Evolutionary conservation across 1,140 invertebrate species (phyloP), one percentile per base, ranked within the genome.

Genomic region (Cotesia glomerata): DNA sequence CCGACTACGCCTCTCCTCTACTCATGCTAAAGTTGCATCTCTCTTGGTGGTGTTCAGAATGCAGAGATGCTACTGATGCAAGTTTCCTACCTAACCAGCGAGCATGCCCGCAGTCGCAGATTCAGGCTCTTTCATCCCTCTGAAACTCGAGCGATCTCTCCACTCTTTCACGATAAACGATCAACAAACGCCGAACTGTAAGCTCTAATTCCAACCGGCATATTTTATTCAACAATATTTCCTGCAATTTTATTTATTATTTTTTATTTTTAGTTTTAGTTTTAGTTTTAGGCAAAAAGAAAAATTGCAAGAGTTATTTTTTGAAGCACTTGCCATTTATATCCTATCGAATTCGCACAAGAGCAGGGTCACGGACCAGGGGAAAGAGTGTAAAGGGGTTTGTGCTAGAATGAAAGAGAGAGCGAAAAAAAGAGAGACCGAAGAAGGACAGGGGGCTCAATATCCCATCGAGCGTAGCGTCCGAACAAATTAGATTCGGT

Each of bases 401-500:
- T 39, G 39, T 11, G 39, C 74, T 72, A 59, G 56, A 67, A 16
- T 52, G 59, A 68, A 62, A 32, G 59, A 64, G 69, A 54, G 61
- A 45, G 39, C 7, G 39, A 4, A 71, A 39, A 11, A 11, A 7
- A 35, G 59, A 35, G n/a, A 16, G 69, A 26, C 36, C 3, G 54
- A 32, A 72, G 70, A 59, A 51, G 13, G 34, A 32, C 13, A 56
- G 69, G 64, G 62, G 56, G 72, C 61, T 66, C 62, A 72, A 63
- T 72, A 72, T 72, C 36, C 66, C 68, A 75, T 64, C 66, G 77
- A 74, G 71, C 73, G 73, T 79, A 77, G 79, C 82, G 81, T 81
- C 80, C 81, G 82, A 80, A 86, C 84, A 85, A 86, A 86, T 86
- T 86, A 85, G 83, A 86, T 86, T 86, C 82, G 83, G 81, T 79